Percentiles rank a stretch among this genome's conserved stretches.
Conservation (phyloP, 2,113 vertebrate species). For the Eulemur rufifrons region DNA sequence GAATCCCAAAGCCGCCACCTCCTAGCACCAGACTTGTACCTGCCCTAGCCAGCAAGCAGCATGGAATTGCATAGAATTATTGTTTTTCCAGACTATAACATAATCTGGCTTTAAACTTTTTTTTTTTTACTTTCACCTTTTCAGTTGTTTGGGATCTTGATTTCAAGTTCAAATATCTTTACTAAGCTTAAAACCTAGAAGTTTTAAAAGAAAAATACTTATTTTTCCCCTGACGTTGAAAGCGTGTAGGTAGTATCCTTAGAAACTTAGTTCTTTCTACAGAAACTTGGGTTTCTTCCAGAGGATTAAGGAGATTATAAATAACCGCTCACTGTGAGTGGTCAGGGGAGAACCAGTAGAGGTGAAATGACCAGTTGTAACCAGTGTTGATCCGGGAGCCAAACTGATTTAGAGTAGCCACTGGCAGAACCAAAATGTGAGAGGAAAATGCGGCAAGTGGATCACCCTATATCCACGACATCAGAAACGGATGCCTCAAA, state of each 20-base stretch:
- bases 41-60: not conserved
- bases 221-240: not conserved
- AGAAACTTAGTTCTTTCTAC: conserved; percentile 9
- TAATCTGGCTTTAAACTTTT: not conserved
- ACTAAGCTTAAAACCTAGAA: not conserved
- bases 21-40: rapidly evolving
- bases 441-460: not conserved
- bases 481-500: not conserved
- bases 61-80: not conserved
- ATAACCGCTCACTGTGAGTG: not conserved
- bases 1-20: not conserved
- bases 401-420: not conserved
- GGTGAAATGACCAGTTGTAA: not conserved
- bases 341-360: not conserved
- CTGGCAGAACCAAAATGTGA: not conserved
- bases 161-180: conserved; percentile 28
- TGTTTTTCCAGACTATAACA: not conserved
- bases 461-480: not conserved
- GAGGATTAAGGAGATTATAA: not conserved
- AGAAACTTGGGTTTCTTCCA: not conserved
- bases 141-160: not conserved
- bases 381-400: not conserved
- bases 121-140: not conserved
- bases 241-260: not conserved
- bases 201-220: not conserved